Conservation (phyloP, 2,113 vertebrate species). For the Notothenia rossii region DNA sequence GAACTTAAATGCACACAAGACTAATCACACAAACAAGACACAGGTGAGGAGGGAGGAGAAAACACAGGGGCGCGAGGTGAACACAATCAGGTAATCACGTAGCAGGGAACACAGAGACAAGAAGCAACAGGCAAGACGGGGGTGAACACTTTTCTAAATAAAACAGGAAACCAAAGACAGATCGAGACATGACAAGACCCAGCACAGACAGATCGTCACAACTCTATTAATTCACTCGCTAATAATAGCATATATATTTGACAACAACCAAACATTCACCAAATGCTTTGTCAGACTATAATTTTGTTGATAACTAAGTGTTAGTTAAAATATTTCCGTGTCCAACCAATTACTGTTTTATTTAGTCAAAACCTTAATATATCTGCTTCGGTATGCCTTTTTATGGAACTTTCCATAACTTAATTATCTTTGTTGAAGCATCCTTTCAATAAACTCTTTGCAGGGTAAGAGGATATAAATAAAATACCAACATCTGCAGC, state of each 20-base stretch:
- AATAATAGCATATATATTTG: background rate
- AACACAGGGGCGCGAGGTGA: no score
- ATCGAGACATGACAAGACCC: no score
- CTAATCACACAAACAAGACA: no score
- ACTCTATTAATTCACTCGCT: background rate
- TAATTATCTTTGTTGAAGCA: background rate
- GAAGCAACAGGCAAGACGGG: no score
- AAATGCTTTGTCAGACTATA: background rate
- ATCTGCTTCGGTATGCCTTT: background rate
- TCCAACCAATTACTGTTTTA: background rate
- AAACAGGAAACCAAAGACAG: no score
- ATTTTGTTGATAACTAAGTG: background rate
- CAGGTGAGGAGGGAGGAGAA: no score
- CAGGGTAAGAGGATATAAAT: background rate
- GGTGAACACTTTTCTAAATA: no score
- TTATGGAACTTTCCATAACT: no score
- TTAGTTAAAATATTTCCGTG: background rate
- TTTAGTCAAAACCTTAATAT: background rate
- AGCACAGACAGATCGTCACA: no score
- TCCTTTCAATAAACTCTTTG: background rate
- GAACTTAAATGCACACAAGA: no score
- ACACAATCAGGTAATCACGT: no score
- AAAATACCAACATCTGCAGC: background rate
- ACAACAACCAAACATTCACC: background rate
- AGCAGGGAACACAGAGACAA: no score